phyloP scores from a whole-genome alignment of 2,797 vertebrate genomes.

The Spea hammondii region DNA sequence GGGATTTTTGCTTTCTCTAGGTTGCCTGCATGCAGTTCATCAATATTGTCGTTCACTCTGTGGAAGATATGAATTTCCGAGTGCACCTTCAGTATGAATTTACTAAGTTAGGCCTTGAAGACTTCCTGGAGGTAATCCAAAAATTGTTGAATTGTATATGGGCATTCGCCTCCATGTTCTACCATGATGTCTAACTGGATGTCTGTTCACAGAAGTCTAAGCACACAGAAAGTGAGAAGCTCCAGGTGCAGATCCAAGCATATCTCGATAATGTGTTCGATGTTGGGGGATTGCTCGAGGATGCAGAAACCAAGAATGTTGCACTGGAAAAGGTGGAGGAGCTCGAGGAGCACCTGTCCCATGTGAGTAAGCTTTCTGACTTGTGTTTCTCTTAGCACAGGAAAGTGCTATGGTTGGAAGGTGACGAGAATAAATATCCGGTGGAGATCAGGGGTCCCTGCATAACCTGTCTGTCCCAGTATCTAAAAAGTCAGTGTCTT shows the following conservation, averaged over 20 bases:
- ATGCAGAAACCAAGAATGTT: conserved; percentile 95
- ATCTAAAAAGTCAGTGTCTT: too few relatives aligned
- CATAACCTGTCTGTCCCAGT: background rate
- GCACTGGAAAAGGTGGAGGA: conserved; percentile 98
- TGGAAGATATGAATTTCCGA: conserved; percentile 97
- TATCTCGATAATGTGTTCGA: conserved; percentile 98
- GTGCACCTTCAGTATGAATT: conserved; percentile 94
- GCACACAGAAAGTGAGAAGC: conserved; percentile 96
- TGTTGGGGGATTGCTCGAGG: conserved; percentile 91
- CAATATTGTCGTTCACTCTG: conserved; percentile 95
- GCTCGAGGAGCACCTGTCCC: conserved; percentile 94
- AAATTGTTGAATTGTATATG: background rate
- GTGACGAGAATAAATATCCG: too few relatives aligned
- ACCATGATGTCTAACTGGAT: background rate
- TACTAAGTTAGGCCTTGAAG: conserved; percentile 92
- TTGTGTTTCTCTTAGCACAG: background rate
- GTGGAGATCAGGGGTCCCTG: background rate
- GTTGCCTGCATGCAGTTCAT: conserved; percentile 98
- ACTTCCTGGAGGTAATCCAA: conserved; percentile 86
- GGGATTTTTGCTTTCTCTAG: conserved; percentile 59
- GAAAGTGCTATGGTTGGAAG: too few relatives aligned
- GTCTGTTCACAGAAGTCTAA: conserved; percentile 81
- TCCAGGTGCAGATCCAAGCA: conserved; percentile 96
- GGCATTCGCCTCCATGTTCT: background rate
- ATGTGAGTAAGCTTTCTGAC: conserved; percentile 70